A percentile compares a stretch with the other conserved stretches of the same genome.
Evolutionary conservation across 2,888 invertebrate species (phyloP).

Genomic region (Agrochola litura): DNA sequence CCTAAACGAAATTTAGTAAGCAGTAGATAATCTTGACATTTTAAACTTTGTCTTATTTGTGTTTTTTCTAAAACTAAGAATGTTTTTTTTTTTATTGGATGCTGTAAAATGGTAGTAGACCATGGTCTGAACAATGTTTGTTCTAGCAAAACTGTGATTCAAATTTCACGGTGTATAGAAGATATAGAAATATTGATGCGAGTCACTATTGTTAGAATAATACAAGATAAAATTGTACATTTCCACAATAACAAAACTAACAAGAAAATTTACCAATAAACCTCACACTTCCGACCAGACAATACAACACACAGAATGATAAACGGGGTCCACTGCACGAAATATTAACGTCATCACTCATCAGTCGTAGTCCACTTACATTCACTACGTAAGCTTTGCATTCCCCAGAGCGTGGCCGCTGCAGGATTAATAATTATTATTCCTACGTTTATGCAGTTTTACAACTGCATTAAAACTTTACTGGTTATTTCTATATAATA

Average conservation of each 20-base stretch:
- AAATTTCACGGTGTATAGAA: no score
- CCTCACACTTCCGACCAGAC: neutral
- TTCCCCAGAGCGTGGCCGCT: conserved; percentile 42
- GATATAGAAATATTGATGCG: neutral
- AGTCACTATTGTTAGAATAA: neutral
- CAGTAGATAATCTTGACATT: no score
- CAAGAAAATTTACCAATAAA: conserved; percentile 20
- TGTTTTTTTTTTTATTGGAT: no score
- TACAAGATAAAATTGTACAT: neutral
- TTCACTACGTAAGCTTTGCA: conserved; percentile 41
- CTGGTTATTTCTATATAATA: conserved; percentile 22
- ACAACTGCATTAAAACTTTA: conserved; percentile 43
- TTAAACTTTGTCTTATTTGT: no score
- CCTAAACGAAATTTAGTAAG: no score
- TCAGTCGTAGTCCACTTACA: conserved; percentile 35
- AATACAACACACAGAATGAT: conserved; percentile 36
- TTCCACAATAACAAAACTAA: neutral
- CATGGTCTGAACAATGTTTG: no score
- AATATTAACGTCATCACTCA: conserved; percentile 48
- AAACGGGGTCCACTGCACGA: conserved; percentile 19
- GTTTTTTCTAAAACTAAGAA: no score
- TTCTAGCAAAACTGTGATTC: no score
- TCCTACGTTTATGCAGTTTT: conserved; percentile 33
- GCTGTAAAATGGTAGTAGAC: no score
- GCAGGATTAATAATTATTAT: conserved; percentile 53